Percentiles rank a stretch among this genome's conserved stretches.
These are phyloP conservation scores for Meloidogyne hapla DNA, from an alignment of 1,140 invertebrate genomes.

Conservation along the genomic window DNA sequence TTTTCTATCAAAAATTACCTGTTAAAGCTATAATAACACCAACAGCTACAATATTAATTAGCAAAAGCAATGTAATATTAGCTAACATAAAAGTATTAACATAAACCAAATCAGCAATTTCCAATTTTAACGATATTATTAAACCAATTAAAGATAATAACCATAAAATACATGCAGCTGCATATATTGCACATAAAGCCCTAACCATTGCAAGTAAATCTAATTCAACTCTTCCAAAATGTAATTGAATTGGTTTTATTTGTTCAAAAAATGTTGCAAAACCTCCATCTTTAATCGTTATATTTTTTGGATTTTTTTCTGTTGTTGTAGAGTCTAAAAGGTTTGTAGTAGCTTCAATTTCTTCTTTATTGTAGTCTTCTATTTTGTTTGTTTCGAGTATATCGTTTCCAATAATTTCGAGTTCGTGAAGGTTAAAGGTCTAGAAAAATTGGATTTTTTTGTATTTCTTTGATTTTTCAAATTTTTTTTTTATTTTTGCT, in stretches of 20 bases:
- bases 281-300: slow-evolving; percentile 8
- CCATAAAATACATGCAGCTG: slow-evolving; percentile 51
- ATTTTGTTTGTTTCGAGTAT: slow-evolving; percentile 8
- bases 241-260: slow-evolving; percentile 33
- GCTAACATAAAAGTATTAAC: slow-evolving; percentile 53
- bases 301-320: neutral
- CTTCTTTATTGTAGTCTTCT: neutral
- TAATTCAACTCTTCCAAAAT: slow-evolving; percentile 44
- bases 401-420: slow-evolving; percentile 17
- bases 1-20: slow-evolving; percentile 48
- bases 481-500: neutral
- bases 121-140: slow-evolving; percentile 52
- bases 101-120: slow-evolving; percentile 59
- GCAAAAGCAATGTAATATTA: slow-evolving; percentile 43
- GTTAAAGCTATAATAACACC: slow-evolving; percentile 53
- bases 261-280: slow-evolving; percentile 45
- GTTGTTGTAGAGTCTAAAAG: neutral
- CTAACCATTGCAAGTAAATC: slow-evolving; percentile 54
- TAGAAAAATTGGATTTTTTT: slow-evolving; percentile 68
- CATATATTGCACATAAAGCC: slow-evolving; percentile 53
- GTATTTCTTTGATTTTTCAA: slow-evolving; percentile 15
- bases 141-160: slow-evolving; percentile 51
- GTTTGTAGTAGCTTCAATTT: neutral
- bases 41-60: slow-evolving; percentile 53
- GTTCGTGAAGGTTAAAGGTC: slow-evolving; percentile 20